Base-by-base conservation (phyloP, 1,140 invertebrate species). In the Pachypeltis micranthus region DNA sequence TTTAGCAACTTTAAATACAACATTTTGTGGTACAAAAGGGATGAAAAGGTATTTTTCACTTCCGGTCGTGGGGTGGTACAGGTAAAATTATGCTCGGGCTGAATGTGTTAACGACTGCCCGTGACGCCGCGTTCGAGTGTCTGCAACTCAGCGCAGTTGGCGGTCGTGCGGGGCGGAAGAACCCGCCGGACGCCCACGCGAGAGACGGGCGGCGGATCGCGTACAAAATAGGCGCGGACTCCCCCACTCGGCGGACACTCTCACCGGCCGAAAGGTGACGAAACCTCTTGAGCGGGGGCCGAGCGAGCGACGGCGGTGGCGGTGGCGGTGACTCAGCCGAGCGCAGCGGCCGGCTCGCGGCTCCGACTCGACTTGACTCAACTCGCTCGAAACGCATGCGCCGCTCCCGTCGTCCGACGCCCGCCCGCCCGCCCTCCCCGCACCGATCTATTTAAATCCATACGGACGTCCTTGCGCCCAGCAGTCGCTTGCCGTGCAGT, bases 371-470 rank as follows among this genome's bases (percentile, higher is more conserved):
- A 39, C 31, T 39, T 16, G 31, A 10, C 31, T 39, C 31, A 10
- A 39, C 31, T 16, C 7, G 16, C 31, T 39, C 16, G 16, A 16
- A 39, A 16, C 31, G 7, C 31, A 16, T 39, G 31, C 7, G 7
- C 7, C 16, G 7, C 7, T 16, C 7, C 7, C 31, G 31, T 16
- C 31, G 31, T 16, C 16, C 31, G 31, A 16, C 7, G 24, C 4
- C 1, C 25, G 4, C 10, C 26, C 27, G 1, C 59, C 44, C 34
- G 24, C 21, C 21, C 59, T 24, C 29, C 16, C n/a, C 59, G 29
- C 29, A 23, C 39, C 39, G 4, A 25, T 25, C 59, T 60, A 60
- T 60, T 60, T 60, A 60, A 60, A 60, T 44, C 59, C 59, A 60
- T 60, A 60, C 44, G 39, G n/a, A 21, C 34, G 23, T 2, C 14